These are phyloP conservation scores for Phoeniculus purpureus DNA, from an alignment of 2,797 vertebrate species.

Conservation along the genomic window DNA sequence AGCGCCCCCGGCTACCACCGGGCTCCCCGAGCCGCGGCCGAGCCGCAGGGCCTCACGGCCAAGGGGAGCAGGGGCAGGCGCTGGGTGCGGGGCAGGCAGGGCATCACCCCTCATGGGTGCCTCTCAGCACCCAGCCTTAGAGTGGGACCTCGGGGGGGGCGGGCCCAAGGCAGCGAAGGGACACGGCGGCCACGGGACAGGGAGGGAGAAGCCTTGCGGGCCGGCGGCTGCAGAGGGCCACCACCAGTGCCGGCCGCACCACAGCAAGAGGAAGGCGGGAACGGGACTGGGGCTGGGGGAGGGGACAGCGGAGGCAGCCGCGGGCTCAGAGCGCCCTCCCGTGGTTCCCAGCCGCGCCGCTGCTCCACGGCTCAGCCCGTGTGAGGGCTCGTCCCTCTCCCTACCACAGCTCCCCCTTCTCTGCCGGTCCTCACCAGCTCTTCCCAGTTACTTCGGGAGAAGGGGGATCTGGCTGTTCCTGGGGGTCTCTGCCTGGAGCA, in stretches of 20 bases:
- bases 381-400: neutral
- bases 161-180: neutral
- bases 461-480: neutral
- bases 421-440: neutral
- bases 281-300: neutral
- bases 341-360: neutral
- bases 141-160: neutral
- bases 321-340: conserved; percentile 12
- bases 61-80: neutral
- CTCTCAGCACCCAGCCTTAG: neutral
- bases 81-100: neutral
- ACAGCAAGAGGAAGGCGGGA: neutral
- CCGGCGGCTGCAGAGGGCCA: neutral
- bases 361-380: neutral
- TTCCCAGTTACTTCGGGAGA: neutral
- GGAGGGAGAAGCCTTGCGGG: neutral
- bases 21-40: too few relatives aligned
- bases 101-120: neutral
- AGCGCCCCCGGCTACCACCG: neutral
- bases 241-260: neutral
- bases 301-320: neutral
- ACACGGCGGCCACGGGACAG: too few relatives aligned
- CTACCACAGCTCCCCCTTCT: neutral
- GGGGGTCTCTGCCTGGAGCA: fast-evolving
- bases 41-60: neutral